Evolutionary conservation across 35 echinoderm and acorn worm genomes (phyloP).

Genomic region (Anneissia japonica): DNA sequence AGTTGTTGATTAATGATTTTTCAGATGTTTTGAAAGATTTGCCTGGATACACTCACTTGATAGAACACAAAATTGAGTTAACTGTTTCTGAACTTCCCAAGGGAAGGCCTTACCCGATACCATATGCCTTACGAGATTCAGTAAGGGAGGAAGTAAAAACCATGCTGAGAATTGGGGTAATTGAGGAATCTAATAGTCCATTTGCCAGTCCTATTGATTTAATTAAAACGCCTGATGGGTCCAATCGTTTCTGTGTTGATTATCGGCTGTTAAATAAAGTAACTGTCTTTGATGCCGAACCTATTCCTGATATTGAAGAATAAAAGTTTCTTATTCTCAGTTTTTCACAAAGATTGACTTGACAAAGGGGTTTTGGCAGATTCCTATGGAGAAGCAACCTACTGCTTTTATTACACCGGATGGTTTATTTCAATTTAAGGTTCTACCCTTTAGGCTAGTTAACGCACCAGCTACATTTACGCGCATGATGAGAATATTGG

Average conservation of each 20-base stretch:
- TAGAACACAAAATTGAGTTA: not conserved
- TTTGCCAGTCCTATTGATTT: not conserved
- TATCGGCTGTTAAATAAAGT: not conserved
- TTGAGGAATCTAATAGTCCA: not conserved
- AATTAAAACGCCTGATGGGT: conserved; percentile 1
- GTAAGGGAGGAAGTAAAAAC: not conserved
- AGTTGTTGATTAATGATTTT: too few relatives aligned
- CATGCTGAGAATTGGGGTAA: not conserved
- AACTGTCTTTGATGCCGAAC: conserved; percentile 7
- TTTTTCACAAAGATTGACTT: conserved; percentile 30
- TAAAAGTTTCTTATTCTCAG: not conserved
- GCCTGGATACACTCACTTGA: not conserved
- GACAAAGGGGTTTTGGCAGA: conserved; percentile 35
- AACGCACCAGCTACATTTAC: conserved; percentile 17
- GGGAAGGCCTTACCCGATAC: not conserved
- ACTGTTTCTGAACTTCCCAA: not conserved
- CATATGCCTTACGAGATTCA: not conserved
- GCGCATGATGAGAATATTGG: conserved; percentile 13
- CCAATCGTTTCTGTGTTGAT: not conserved
- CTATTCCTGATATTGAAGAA: not conserved
- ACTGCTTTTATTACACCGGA: conserved; percentile 5
- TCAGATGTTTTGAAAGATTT: conserved; percentile 7
- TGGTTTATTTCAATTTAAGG: conserved; percentile 10
- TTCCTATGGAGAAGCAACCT: not conserved
- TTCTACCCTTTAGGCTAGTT: conserved; percentile 4